Conservation (phyloP, 2,888 invertebrate genomes). For the Lepidocyrtoides sp. region DNA sequence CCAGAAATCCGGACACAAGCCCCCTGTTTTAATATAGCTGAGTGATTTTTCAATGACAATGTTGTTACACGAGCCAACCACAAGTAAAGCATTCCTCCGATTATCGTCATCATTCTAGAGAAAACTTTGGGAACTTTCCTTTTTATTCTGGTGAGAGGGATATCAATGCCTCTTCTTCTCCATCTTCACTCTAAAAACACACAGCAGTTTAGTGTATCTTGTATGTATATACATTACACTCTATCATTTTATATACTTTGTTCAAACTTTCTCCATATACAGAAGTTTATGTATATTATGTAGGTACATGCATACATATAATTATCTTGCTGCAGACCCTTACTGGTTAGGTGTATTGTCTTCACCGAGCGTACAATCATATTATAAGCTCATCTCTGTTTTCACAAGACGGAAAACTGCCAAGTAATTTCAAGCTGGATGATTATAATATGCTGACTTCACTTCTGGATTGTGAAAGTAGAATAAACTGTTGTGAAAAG, state of each 20-base stretch:
- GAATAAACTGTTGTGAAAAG: neutral
- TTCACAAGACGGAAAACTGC: neutral
- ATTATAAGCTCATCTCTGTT: neutral
- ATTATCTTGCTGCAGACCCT: neutral
- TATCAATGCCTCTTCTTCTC: conserved; percentile 6
- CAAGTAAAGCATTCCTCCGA: conserved; percentile 67
- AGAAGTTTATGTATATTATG: too few species aligned
- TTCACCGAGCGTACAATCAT: neutral
- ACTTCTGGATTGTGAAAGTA: neutral
- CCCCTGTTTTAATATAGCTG: conserved; percentile 74
- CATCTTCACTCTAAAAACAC: too few species aligned
- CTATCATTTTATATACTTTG: too few species aligned
- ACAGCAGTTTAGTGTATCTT: too few species aligned
- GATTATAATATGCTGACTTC: neutral
- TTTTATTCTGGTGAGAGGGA: conserved; percentile 26
- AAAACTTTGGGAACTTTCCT: conserved; percentile 56
- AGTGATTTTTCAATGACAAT: conserved; percentile 78
- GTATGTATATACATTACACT: too few species aligned
- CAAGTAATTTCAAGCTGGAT: conserved; percentile 1
- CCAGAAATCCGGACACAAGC: conserved; percentile 68
- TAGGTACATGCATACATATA: neutral
- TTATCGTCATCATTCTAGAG: conserved; percentile 67
- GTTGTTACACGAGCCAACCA: conserved; percentile 71
- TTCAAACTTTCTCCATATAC: too few species aligned
- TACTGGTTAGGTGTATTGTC: neutral